Conservation (phyloP, 2,113 vertebrate genomes). For the Lamprologus callipterus region DNA sequence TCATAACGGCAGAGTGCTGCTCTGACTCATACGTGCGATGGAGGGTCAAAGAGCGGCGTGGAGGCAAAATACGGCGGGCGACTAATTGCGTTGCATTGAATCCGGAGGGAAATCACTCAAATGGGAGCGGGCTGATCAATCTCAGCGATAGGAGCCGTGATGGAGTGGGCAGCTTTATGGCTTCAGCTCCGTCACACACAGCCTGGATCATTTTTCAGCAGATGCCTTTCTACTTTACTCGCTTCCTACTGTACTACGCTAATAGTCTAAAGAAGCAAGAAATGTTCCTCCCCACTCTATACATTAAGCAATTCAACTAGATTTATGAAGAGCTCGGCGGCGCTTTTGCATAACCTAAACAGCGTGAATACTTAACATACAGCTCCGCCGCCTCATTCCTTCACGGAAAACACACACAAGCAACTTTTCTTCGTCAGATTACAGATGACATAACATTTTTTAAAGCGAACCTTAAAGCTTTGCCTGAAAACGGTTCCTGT, state of each 20-base stretch:
- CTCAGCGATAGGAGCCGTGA: conserved; percentile 33
- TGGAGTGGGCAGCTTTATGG: conserved; percentile 62
- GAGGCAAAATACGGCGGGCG: conserved; percentile 39
- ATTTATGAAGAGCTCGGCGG: conserved; percentile 17
- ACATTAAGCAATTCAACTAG: conserved; percentile 7
- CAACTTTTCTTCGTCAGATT: conserved; percentile 14
- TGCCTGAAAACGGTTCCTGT: neutral
- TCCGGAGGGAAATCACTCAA: conserved; percentile 67
- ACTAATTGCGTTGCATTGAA: conserved; percentile 61
- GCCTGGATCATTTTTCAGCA: conserved; percentile 35
- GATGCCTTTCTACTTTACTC: neutral
- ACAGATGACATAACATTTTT: conserved; percentile 26
- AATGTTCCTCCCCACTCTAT: neutral
- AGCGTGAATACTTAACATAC: conserved; percentile 9
- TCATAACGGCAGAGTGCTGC: conserved; percentile 51
- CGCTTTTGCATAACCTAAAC: conserved; percentile 6
- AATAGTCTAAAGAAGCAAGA: conserved; percentile 1
- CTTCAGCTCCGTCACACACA: conserved; percentile 14
- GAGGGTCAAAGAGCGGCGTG: conserved; percentile 32
- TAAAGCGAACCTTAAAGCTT: conserved; percentile 13
- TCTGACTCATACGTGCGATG: conserved; percentile 10
- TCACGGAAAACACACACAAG: neutral
- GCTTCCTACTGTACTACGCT: conserved; percentile 8
- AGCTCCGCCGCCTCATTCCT: neutral
- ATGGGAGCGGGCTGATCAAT: conserved; percentile 62